A percentile compares a stretch with the other conserved stretches of the same genome.
These are phyloP conservation scores for Rhynchomys soricoides DNA, from an alignment of 2,113 vertebrate species.

Conservation along the genomic window DNA sequence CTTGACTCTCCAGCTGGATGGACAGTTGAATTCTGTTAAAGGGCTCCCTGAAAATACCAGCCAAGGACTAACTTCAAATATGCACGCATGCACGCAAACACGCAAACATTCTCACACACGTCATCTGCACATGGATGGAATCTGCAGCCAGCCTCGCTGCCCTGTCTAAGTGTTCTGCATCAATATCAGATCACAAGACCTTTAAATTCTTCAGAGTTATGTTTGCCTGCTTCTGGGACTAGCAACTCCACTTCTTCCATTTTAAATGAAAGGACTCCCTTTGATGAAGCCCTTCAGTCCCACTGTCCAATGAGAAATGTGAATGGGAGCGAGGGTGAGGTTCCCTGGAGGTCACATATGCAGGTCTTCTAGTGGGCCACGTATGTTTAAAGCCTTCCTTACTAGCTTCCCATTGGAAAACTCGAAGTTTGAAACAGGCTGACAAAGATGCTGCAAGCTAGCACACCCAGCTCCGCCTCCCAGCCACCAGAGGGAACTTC, in stretches of 20 bases:
- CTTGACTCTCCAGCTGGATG: constrained; percentile 43
- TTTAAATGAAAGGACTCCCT: background rate
- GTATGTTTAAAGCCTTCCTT: background rate
- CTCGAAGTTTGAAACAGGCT: background rate
- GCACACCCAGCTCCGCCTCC: background rate
- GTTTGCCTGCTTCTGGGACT: background rate
- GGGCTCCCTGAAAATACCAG: background rate
- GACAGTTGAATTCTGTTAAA: constrained; percentile 58
- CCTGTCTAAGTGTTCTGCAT: background rate
- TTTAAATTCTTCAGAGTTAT: background rate
- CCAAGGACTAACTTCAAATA: background rate
- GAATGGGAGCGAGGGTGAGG: too few species aligned
- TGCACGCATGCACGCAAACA: too few species aligned
- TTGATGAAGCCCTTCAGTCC: background rate
- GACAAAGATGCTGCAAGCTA: constrained; percentile 6
- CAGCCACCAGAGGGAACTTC: constrained; percentile 39
- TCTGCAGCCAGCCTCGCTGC: background rate
- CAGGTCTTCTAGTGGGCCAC: background rate
- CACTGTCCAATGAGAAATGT: background rate
- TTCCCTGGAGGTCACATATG: background rate
- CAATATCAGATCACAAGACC: background rate
- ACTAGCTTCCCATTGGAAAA: background rate
- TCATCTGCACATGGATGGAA: background rate
- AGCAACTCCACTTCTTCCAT: too few species aligned
- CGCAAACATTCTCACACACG: too few species aligned